Evolutionary conservation across 1,140 invertebrate genomes (phyloP), one percentile per base, ranked within the genome.

Genomic region (Ptiloglossa arizonensis): DNA sequence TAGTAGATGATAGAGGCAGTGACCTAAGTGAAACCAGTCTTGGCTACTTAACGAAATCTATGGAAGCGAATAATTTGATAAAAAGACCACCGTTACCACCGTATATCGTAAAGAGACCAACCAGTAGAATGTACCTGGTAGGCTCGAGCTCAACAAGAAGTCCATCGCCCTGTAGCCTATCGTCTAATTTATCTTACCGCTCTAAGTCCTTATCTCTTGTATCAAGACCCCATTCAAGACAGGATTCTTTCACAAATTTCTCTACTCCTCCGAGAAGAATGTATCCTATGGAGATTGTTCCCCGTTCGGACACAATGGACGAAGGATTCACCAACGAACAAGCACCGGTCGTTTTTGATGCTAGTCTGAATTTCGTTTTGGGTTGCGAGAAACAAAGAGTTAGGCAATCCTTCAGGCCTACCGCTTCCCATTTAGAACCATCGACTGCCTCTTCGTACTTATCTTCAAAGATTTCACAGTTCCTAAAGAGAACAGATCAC

Each of bases 401-500:
- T 6, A 93, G 94, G 63, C 96, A 96, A 81, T 94, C 93, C 13
- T 94, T 96, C 59, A 94, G 93, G 57, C 95, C 96, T 0, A 93
- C 95, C 1, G 95, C 96, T 1, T 96, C 96, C 0, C 95, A 96
- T 83, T 89, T 95, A 80, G 96, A 97, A 82, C 94, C 95, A 11
- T 92, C 94, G 13, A 97, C 96, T 0, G 95, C 95, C 0, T 97
- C 96, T 0, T 95, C 95, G 41, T 95, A 94, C 70, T 92, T 97
- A 27, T 95, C 94, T 4, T 94, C 93, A 35, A 96, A 96, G 90
- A 97, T 97, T 59, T 94, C 95, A 27, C 95, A 96, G 79, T 97
- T 97, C 83, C 91, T 97, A 9, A 95, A 95, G 86, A 94, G 96
- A 68, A 97, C 96, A 4, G 96, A 97, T 89, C 96, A 97, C 88